Evolutionary conservation across 2,113 vertebrate genomes (phyloP), one percentile per base, ranked within the genome.

Genomic region (Amphiprion ocellaris): DNA sequence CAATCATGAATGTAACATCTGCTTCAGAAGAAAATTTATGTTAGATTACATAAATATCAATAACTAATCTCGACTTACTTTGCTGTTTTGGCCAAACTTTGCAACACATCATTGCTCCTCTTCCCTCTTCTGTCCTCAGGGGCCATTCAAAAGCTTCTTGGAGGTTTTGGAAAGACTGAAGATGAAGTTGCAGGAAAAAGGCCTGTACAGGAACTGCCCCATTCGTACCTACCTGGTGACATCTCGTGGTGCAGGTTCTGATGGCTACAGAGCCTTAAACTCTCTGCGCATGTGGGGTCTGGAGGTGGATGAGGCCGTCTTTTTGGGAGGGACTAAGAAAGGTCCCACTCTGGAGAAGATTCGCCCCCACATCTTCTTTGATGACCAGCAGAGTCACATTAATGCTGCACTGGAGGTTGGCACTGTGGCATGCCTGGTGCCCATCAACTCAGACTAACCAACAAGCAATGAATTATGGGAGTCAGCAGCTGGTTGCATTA

Each of bases 141-240:
- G 65, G 23, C 65, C 65, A 24, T 41, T 68, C 1, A 39, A 12
- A 23, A 44, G 8, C 10, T 54, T 68, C 50, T 5, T 19, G 50
- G 21, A 68, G 65, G 33, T 16, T 54, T 54, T 41, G 24, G 14
- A 23, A 6, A 68, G 5, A 5, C n/a, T 41, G n/a, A n/a, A 68
- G 65, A 54, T 2, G 15, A 68, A 68, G 10, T 17, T 54, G 2
- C n/a, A 14, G 2, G 14, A 46, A 4, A 46, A 17, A 46, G 16
- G 16, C 19, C 16, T 19, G 49, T 50, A 24, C 2, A 14, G 15
- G n/a, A 49, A 30, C 1, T 49, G 26, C 11, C 63, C 49, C 26
- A 53, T 67, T 67, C 64, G 7, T 14, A 67, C 47, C 64, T 67
- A 67, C 49, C 47, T 67, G 47, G 26, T 67, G 47, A 67, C 64